Evolutionary conservation across 2,113 vertebrate species (phyloP).

Genomic region (Eptesicus fuscus): DNA sequence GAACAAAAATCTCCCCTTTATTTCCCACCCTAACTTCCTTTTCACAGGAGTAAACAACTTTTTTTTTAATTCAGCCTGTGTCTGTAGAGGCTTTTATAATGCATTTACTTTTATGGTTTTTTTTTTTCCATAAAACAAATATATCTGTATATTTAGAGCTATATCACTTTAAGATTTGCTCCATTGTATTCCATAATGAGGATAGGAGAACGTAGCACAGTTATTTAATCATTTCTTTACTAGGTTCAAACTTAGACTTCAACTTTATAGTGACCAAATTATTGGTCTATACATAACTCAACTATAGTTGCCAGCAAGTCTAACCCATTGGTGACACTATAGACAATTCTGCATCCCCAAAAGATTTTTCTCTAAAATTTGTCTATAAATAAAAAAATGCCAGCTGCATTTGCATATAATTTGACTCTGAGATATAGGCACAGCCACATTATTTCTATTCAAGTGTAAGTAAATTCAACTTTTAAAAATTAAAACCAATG

Average conservation of each 20-base stretch:
- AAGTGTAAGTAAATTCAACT: slow-evolving; percentile 26
- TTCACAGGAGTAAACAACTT: neutral
- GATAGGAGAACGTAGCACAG: neutral
- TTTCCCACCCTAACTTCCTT: neutral
- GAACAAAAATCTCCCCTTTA: neutral
- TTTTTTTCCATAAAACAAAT: neutral
- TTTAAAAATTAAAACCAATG: slow-evolving; percentile 29
- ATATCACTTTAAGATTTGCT: neutral
- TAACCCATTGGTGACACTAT: neutral
- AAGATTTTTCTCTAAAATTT: slow-evolving; percentile 34
- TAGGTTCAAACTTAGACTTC: neutral
- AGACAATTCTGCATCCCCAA: neutral
- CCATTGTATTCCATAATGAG: neutral
- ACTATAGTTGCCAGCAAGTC: neutral
- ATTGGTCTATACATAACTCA: neutral
- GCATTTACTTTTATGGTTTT: neutral
- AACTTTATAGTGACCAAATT: neutral
- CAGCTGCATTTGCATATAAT: neutral
- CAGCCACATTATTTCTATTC: neutral
- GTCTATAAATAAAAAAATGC: neutral
- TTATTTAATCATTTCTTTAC: neutral
- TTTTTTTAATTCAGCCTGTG: neutral
- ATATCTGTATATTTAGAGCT: neutral
- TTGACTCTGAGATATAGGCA: neutral
- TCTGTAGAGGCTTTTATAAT: neutral